These are phyloP conservation scores for Myathropa florea DNA, from an alignment of 2,888 invertebrate genomes.

Conservation along the genomic window DNA sequence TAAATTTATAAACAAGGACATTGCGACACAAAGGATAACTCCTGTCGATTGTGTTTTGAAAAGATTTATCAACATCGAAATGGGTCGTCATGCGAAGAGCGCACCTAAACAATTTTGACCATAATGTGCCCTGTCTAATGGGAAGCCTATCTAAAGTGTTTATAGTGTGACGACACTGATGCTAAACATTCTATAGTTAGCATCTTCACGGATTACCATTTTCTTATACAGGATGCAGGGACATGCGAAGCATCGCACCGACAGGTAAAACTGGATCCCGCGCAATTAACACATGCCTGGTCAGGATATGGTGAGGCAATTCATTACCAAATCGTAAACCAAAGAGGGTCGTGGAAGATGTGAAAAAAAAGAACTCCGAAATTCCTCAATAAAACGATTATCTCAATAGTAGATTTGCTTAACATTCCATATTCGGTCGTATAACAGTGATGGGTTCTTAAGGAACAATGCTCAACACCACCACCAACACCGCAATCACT, in stretches of 20 bases:
- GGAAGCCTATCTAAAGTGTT: conserved; percentile 62
- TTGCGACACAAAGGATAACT: conserved; percentile 50
- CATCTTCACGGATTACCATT: conserved; percentile 50
- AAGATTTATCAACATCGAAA: conserved; percentile 50
- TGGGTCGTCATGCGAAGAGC: conserved; percentile 54
- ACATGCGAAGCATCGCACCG: background rate
- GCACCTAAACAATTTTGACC: conserved; percentile 58
- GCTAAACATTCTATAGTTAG: conserved; percentile 51
- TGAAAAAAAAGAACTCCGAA: conserved; percentile 4
- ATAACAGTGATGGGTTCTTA: conserved; percentile 55
- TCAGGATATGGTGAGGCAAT: conserved; percentile 21
- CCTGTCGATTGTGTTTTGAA: conserved; percentile 48
- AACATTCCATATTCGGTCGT: conserved; percentile 56
- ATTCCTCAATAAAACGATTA: conserved; percentile 70
- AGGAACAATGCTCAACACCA: conserved; percentile 46
- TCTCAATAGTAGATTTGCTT: conserved; percentile 50
- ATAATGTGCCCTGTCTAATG: conserved; percentile 43
- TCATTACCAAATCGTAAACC: conserved; percentile 56
- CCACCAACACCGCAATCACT: conserved; percentile 18
- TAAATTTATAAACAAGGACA: conserved; percentile 68
- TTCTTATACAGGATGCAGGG: conserved; percentile 12
- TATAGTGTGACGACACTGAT: conserved; percentile 64
- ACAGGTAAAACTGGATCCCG: conserved; percentile 41
- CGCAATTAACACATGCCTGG: conserved; percentile 56
- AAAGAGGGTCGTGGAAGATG: background rate